Evolutionary conservation across 37 sponge, comb jelly and placozoan species (phyloP).

Genomic region (Ianthella basta): DNA sequence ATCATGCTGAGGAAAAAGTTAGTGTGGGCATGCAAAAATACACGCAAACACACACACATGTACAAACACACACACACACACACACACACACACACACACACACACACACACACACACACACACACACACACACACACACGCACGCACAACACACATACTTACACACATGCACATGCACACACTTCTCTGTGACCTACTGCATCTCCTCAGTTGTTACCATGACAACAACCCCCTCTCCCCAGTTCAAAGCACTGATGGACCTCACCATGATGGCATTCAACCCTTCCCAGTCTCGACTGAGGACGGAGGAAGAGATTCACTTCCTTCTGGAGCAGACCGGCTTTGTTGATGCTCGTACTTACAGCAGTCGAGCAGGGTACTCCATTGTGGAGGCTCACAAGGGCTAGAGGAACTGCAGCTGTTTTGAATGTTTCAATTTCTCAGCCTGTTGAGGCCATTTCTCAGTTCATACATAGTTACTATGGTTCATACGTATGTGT

Average conservation of each 20-base stretch:
- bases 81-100: constrained; percentile 36
- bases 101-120: constrained; percentile 42
- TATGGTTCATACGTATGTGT: too few species aligned
- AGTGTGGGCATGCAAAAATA: background rate
- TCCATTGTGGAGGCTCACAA: constrained; percentile 54
- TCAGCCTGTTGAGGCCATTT: too few species aligned
- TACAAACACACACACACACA: constrained; percentile 42
- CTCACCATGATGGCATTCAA: constrained; percentile 86
- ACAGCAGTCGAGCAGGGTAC: constrained; percentile 73
- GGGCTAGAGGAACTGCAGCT: too few species aligned
- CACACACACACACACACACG: constrained; percentile 58
- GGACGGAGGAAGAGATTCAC: constrained; percentile 69
- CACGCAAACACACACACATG: constrained; percentile 33
- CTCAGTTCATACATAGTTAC: too few species aligned
- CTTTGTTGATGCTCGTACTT: constrained; percentile 56
- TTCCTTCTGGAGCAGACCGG: constrained; percentile 72
- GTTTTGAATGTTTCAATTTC: too few species aligned
- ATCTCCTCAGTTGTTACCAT: too few species aligned
- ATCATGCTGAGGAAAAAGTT: constrained; percentile 18
- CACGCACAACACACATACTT: constrained; percentile 53
- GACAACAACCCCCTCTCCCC: background rate
- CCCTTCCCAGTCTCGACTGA: constrained; percentile 79
- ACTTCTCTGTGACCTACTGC: background rate
- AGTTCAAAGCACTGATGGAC: constrained; percentile 80
- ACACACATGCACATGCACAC: constrained; percentile 31